Percentiles rank a stretch among this genome's conserved stretches.
Evolutionary conservation across 2,888 invertebrate species (phyloP).

Genomic region (Troglohyphantes excavatus): DNA sequence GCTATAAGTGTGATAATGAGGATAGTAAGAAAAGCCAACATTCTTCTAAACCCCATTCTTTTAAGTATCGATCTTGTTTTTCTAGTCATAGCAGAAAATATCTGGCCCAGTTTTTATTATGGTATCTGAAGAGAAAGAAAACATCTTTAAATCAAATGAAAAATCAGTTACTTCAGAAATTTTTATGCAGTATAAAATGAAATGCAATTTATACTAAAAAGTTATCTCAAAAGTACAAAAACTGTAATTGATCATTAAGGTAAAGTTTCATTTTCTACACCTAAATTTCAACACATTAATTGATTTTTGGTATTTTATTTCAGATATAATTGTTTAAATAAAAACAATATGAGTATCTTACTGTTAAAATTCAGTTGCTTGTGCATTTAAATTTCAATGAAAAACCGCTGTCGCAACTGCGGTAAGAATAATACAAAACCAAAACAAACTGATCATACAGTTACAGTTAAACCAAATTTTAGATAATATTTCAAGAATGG

Average conservation of each 20-base stretch:
- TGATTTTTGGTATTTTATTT: no score
- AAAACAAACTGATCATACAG: neutral
- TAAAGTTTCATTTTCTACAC: no score
- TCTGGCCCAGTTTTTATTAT: neutral
- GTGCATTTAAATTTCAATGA: neutral
- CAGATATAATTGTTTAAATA: no score
- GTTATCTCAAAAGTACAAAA: no score
- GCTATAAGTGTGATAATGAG: constrained; percentile 12
- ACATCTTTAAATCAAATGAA: neutral
- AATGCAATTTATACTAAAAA: no score
- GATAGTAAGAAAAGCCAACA: neutral
- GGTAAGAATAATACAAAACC: neutral
- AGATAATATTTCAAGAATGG: neutral
- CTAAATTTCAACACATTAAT: no score
- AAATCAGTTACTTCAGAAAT: no score
- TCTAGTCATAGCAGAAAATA: neutral
- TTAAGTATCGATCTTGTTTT: neutral
- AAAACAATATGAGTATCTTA: neutral
- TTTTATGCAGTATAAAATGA: no score
- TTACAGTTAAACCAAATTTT: neutral
- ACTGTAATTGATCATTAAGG: no score
- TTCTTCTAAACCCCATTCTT: constrained; percentile 22
- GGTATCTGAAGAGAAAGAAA: neutral
- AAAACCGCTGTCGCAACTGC: constrained; percentile 19
- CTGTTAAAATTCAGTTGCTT: neutral